These are phyloP conservation scores for Bambusicola thoracicus DNA, from an alignment of 2,113 vertebrate genomes.

Conservation along the genomic window DNA sequence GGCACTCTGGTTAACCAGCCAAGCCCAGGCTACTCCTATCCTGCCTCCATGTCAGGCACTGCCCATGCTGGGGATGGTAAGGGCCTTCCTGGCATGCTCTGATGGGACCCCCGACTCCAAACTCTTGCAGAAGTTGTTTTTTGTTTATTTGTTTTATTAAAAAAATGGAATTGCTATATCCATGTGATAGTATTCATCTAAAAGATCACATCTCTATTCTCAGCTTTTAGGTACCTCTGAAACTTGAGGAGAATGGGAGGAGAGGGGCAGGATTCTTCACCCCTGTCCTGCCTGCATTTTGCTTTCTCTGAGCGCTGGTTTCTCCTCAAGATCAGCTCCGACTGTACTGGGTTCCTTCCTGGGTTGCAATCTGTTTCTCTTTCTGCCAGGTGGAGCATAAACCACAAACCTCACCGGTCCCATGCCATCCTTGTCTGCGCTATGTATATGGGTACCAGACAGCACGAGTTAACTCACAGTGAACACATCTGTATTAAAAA, in stretches of 20 bases:
- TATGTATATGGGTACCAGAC: rapidly evolving
- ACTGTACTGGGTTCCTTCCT: background rate
- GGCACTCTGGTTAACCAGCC: background rate
- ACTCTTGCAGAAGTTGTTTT: background rate
- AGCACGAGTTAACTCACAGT: background rate
- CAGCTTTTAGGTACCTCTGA: background rate
- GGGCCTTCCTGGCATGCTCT: background rate
- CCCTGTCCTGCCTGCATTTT: rapidly evolving
- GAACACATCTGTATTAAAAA: rapidly evolving
- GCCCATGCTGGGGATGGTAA: background rate
- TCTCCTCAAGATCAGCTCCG: background rate
- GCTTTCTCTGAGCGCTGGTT: background rate
- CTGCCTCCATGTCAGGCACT: background rate
- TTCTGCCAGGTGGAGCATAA: background rate
- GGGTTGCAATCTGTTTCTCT: background rate
- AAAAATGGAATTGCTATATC: background rate
- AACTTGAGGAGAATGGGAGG: background rate
- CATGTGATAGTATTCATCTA: rapidly evolving
- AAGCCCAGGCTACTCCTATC: rapidly evolving
- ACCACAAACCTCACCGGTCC: background rate
- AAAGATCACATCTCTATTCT: background rate
- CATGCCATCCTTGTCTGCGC: too few relatives aligned
- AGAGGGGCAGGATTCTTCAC: background rate
- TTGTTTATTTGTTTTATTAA: too few relatives aligned
- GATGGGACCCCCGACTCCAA: background rate